phyloP scores from a whole-genome alignment of 1,140 invertebrate genomes.

The Temnothorax longispinosus region DNA sequence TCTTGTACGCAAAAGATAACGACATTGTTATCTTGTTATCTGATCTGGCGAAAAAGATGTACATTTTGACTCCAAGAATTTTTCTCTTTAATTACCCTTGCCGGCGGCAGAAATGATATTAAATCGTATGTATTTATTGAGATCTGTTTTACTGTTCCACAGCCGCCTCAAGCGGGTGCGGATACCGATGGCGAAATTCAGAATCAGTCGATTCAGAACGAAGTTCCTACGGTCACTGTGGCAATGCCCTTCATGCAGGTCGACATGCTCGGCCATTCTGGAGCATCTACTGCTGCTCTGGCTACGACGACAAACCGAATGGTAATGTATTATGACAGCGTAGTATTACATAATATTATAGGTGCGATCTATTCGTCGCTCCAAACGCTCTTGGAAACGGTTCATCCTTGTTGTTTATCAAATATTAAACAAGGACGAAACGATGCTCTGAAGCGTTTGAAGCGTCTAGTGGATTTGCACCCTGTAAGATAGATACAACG shows the following conservation, averaged over 20 bases:
- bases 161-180: constrained; percentile 62
- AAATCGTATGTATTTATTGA: not conserved
- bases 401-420: too few species aligned
- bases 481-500: not conserved
- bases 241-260: constrained; percentile 71
- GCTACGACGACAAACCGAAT: constrained; percentile 60
- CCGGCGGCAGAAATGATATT: not conserved
- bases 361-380: too few species aligned
- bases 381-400: too few species aligned
- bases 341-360: not conserved
- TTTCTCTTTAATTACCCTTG: not conserved
- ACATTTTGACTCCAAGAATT: not conserved
- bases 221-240: constrained; percentile 74
- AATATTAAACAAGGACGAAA: too few species aligned
- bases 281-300: constrained; percentile 54
- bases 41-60: not conserved
- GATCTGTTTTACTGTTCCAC: not conserved
- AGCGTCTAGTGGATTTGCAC: too few species aligned
- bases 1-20: not conserved
- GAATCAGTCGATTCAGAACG: constrained; percentile 46
- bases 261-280: constrained; percentile 71
- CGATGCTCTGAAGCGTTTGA: too few species aligned
- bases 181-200: constrained; percentile 59
- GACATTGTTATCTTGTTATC: not conserved
- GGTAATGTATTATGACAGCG: constrained; percentile 26